phyloP scores from a whole-genome alignment of 2,113 vertebrate species.

The Prochilodus magdalenae region DNA sequence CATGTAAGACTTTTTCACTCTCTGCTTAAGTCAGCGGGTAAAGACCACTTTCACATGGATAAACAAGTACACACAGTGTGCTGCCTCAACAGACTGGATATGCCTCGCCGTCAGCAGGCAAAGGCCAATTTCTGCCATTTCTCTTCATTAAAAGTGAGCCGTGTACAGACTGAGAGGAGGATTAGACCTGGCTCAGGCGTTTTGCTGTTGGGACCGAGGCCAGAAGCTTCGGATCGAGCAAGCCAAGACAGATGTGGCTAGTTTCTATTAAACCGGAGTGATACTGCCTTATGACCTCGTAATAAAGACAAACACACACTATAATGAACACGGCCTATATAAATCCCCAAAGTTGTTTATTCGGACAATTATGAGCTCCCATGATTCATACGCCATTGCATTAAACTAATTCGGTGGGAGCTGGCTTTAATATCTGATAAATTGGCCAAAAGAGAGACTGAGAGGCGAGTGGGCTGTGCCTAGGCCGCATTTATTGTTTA shows the following conservation, averaged over 20 bases:
- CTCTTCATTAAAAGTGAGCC: constrained; percentile 19
- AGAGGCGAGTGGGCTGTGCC: background rate
- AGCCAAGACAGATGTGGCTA: constrained; percentile 26
- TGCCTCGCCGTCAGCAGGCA: constrained; percentile 5
- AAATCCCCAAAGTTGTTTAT: constrained; percentile 76
- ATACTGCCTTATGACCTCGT: constrained; percentile 25
- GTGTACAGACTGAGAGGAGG: constrained; percentile 11
- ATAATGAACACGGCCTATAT: constrained; percentile 66
- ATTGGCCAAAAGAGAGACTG: constrained; percentile 28
- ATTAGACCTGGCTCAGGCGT: constrained; percentile 12
- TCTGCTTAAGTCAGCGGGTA: constrained; percentile 3
- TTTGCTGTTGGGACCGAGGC: constrained; percentile 4
- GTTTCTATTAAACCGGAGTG: constrained; percentile 54
- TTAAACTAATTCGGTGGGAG: constrained; percentile 65
- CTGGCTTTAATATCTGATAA: constrained; percentile 47
- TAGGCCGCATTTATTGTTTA: constrained; percentile 33
- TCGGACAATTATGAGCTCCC: constrained; percentile 73
- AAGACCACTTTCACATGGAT: background rate
- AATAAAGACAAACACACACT: constrained; percentile 41
- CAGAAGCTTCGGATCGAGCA: constrained; percentile 19
- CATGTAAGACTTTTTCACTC: background rate
- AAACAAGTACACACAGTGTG: background rate
- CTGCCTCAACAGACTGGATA: constrained; percentile 19
- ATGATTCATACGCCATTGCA: constrained; percentile 77
- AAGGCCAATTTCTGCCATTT: constrained; percentile 3